phyloP scores from a whole-genome alignment of 2,888 invertebrate species.

The Altica lythri region DNA sequence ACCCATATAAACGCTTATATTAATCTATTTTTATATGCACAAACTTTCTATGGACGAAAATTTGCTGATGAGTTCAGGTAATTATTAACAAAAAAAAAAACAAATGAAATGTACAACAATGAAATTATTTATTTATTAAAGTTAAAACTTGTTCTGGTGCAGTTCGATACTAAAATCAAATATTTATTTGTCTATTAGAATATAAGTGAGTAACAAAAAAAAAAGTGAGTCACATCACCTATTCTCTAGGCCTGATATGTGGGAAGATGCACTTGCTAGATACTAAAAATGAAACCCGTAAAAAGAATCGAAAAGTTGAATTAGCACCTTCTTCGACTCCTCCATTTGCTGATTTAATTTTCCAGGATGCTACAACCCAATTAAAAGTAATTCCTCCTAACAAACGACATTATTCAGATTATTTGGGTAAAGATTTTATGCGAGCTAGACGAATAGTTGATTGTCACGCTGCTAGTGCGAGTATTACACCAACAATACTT shows the following conservation, averaged over 20 bases:
- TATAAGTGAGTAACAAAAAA: too few relatives aligned
- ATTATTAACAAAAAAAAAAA: background rate
- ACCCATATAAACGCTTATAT: conserved; percentile 86
- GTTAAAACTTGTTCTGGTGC: too few relatives aligned
- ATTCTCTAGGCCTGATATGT: too few relatives aligned
- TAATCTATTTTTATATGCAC: conserved; percentile 90
- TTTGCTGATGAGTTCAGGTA: conserved; percentile 83
- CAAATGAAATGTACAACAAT: too few relatives aligned
- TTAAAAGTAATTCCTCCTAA: conserved; percentile 72
- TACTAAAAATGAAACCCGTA: too few relatives aligned
- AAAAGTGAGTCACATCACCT: too few relatives aligned
- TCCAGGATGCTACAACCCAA: conserved; percentile 93
- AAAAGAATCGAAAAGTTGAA: too few relatives aligned
- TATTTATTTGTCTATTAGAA: too few relatives aligned
- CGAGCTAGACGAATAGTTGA: conserved; percentile 76
- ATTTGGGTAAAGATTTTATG: conserved; percentile 75
- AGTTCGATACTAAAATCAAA: too few relatives aligned
- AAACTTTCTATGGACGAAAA: conserved; percentile 91
- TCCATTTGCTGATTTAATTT: conserved; percentile 90
- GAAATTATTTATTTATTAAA: too few relatives aligned
- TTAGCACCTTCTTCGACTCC: conserved; percentile 77
- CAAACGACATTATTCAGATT: conserved; percentile 72
- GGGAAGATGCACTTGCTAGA: too few relatives aligned
- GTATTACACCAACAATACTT: too few relatives aligned
- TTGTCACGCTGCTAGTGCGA: conserved; percentile 62